Evolutionary conservation across 2,113 vertebrate species (phyloP), one percentile per base, ranked within the genome.

Genomic region (Myotis davidii): DNA sequence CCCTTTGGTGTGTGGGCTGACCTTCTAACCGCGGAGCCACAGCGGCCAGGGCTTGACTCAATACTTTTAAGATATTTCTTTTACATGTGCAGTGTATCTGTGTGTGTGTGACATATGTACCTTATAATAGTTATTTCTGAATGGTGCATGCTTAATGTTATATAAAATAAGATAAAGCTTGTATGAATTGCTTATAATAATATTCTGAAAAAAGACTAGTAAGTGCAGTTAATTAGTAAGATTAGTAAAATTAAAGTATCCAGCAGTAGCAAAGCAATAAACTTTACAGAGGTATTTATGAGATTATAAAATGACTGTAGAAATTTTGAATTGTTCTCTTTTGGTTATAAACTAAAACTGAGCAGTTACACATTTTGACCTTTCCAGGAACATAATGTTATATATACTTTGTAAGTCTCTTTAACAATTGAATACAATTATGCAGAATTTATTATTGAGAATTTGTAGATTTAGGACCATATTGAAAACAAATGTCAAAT

Each of bases 401-500:
- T 37, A 32, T 45, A 37, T 94, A 54, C 23, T 9, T 97, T 61
- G 1, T 72, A 76, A 61, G 85, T 29, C 23, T 73, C 9, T 95
- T 84, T 74, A 94, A 52, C n/a, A 10, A 82, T 42, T 27, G 14
- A 73, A 23, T 96, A 73, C 1, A 14, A 13, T 91, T 82, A 50
- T 70, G 13, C n/a, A 88, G 48, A 74, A 42, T 84, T 96, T 93
- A 78, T 92, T 78, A 88, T 61, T 82, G 48, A 94, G 90, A 92
- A 74, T 88, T 73, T 93, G 9, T 95, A 70, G 52, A 50, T 81
- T 81, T 95, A 94, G 73, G 25, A 72, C n/a, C 50, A 50, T 23
- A 37, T 32, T 96, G 48, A 85, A 91, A 97, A 83, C 39, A 89
- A 88, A 56, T 96, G 9, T 56, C 83, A 70, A 82, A 20, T 82